Base-by-base conservation (phyloP, 2,888 invertebrate genomes). In the Mellilla xanthometata region DNA sequence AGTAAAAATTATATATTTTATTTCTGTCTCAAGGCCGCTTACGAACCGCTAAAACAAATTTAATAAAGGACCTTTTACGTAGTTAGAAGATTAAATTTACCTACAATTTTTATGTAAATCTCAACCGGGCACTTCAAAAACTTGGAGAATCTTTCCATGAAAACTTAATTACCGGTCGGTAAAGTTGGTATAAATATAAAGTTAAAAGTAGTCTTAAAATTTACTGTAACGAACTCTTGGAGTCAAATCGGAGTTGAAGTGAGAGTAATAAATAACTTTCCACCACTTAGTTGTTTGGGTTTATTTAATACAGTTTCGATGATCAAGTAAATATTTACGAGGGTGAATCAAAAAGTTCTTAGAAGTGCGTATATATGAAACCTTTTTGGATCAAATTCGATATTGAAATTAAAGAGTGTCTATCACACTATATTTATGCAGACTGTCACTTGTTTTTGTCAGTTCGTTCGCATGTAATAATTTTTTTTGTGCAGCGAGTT, bases 131-230 rank as follows among this genome's bases (percentile, higher is more conserved):
- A 24, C 33, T 26, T 22, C 12, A 15, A 4, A 22, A 42, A 15
- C 36, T 36, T 26, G 3, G 24, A 28, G 22, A 35, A 42, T 42
- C 15, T 42, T 31, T 36, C n/a, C 23, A 32, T 28, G 23, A 44
- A 44, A 44, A 33, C 38, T 44, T 44, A 38, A 44, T 38, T 33
- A 38, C 22, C 28, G 26, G 38, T 44, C 32, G 32, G 38, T 22
- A 32, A 32, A 44, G 28, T 28, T 44, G 10, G 27, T 19, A 42
- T 26, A 35, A 44, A 38, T 38, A 28, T 19, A 27, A 28, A 32
- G 38, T 32, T 38, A 33, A 38, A 33, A 43, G 22, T 22, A 41
- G 35, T n/a, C 31, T 26, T 32, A 19, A 32, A 36, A 43, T 15
- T 42, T 19, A 1, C 28, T 9, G 19, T 36, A 36, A 19, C 36